Evolutionary conservation across 2,888 invertebrate genomes (phyloP).

Genomic region (Argyra leucocephala): DNA sequence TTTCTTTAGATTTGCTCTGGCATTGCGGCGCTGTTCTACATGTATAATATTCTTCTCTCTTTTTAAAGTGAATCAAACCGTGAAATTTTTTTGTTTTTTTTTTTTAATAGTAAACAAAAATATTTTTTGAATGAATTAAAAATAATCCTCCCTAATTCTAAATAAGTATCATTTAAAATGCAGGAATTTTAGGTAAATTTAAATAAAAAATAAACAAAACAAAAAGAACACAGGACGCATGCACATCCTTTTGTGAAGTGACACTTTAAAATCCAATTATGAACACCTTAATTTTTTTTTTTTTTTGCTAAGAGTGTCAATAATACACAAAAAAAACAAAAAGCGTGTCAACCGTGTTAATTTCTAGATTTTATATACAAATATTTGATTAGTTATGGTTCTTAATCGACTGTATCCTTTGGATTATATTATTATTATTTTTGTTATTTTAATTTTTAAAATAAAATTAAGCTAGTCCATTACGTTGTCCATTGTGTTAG

Average conservation of each 20-base stretch:
- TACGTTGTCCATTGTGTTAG: not conserved
- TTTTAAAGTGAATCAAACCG: not conserved
- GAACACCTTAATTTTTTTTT: constrained; percentile 1
- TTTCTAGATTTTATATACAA: not conserved
- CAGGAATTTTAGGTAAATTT: not conserved
- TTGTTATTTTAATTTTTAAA: too few relatives aligned
- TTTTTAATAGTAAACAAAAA: not conserved
- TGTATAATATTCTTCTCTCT: not conserved
- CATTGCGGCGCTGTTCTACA: not conserved
- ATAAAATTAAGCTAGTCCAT: not conserved
- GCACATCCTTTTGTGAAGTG: not conserved
- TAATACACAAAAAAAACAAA: too few relatives aligned
- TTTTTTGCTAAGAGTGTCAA: not conserved
- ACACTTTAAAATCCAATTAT: not conserved
- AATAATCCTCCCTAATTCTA: not conserved
- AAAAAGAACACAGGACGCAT: not conserved
- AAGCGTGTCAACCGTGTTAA: not conserved
- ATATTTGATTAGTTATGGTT: not conserved
- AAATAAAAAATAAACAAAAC: too few relatives aligned
- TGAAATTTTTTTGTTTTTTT: not conserved
- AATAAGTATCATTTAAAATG: not conserved
- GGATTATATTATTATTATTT: too few relatives aligned
- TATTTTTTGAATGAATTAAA: not conserved
- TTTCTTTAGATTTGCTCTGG: not conserved
- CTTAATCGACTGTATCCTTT: not conserved